phyloP scores from a whole-genome alignment of 2,113 vertebrate genomes.

The Macroglossus sobrinus region DNA sequence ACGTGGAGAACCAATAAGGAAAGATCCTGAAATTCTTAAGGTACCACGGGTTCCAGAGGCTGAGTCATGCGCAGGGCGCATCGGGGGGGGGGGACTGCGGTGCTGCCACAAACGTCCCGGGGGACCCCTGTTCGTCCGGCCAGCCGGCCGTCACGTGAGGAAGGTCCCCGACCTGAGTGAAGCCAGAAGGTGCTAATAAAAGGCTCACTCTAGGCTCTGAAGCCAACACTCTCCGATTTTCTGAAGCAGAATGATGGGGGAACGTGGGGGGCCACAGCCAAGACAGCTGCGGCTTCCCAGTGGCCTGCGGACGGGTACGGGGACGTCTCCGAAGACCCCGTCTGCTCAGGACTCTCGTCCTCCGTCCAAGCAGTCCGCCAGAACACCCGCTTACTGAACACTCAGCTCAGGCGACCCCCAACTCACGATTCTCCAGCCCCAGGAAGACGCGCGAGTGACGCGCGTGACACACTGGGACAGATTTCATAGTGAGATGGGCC shows the following conservation, averaged over 20 bases:
- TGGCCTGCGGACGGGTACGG: not conserved
- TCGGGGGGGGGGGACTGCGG: slow-evolving; percentile 55
- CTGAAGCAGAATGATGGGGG: not conserved
- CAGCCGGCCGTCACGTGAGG: slow-evolving; percentile 13
- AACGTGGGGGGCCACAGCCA: not conserved
- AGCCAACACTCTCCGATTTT: not conserved
- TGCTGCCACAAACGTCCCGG: slow-evolving; percentile 72
- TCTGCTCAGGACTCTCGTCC: not conserved
- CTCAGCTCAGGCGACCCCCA: not conserved
- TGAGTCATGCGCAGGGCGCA: slow-evolving; percentile 76
- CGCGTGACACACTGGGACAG: not conserved
- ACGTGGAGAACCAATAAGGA: slow-evolving; percentile 73
- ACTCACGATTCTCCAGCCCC: not conserved
- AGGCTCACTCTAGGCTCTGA: not conserved
- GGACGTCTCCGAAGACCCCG: slow-evolving; percentile 9
- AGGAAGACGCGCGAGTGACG: not conserved
- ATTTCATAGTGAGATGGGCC: no score
- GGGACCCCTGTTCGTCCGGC: slow-evolving; percentile 72
- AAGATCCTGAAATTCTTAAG: slow-evolving; percentile 83
- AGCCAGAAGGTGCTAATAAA: slow-evolving; percentile 3
- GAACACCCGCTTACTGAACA: not conserved
- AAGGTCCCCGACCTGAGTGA: slow-evolving; percentile 1
- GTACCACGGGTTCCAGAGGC: slow-evolving; percentile 78
- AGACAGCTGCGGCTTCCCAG: not conserved
- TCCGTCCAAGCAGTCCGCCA: not conserved